Evolutionary conservation across 1,140 invertebrate species (phyloP), one percentile per base, ranked within the genome.

Genomic region (Heliconius melpomene): DNA sequence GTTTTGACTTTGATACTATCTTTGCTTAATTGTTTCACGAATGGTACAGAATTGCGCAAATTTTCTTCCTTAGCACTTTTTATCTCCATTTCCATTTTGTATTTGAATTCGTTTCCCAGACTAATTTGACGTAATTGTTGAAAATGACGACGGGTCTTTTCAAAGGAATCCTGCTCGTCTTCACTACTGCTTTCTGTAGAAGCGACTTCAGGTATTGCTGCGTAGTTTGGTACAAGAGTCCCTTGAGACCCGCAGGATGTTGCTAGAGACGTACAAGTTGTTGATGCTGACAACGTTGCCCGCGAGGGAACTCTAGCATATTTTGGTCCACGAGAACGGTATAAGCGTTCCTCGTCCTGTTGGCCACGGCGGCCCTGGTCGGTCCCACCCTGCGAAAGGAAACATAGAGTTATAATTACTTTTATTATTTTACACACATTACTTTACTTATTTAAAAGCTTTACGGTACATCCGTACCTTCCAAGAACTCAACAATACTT

Each of bases 41-140:
- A 96, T 32, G 95, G 95, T 85, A 95, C 93, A 18, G 95, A 93
- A 79, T 95, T 95, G 40, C 95, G 92, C 23, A 96, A 84, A 86
- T 96, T 96, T 84, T 96, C 95, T 57, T 95, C 95, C 77, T 95
- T 95, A 6, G 89, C 91, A 78, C 94, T 95, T 87, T 95, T 95
- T n/a, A 95, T 95, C 86, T 96, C 95, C 95, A 96, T 96, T 88
- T 96, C 95, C 93, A 95, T 94, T 84, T 94, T 95, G 88, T 94
- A 94, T 84, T 95, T 95, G 78, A 91, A 93, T 78, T 93, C 91
- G 90, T 94, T 94, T 36, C 93, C 93, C 78, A 95, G 87, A 84
- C 94, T 95, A 80, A 94, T 94, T 82, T 94, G 93, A 13, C 93
- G 89, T 72, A 94, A 82, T 75, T 95, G 93, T 86, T 95, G 94